These are phyloP conservation scores for Girardinichthys multiradiatus DNA, from an alignment of 2,113 vertebrate genomes.

Conservation along the genomic window DNA sequence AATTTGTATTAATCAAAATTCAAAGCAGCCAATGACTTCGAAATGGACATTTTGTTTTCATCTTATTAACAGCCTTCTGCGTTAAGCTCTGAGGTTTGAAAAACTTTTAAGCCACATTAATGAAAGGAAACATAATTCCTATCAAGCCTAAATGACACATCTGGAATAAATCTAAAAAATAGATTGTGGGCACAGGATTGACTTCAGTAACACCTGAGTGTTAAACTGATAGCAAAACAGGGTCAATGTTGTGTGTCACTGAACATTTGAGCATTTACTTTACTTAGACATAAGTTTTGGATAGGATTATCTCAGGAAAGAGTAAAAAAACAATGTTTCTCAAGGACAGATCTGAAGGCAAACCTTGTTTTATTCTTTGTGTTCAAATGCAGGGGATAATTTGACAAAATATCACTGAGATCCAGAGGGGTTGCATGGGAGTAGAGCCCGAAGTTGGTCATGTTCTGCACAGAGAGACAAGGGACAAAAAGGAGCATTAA, in stretches of 20 bases:
- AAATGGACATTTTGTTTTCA: neutral
- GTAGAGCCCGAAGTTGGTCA: slow-evolving; percentile 70
- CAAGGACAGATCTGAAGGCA: slow-evolving; percentile 18
- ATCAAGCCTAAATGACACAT: neutral
- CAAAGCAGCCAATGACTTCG: neutral
- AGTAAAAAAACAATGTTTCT: neutral
- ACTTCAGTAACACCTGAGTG: no score
- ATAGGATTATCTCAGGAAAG: neutral
- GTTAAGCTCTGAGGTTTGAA: neutral
- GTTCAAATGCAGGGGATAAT: slow-evolving; percentile 58
- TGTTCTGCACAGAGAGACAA: slow-evolving; percentile 65
- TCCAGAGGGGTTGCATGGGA: slow-evolving; percentile 65
- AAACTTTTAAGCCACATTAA: neutral
- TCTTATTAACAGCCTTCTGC: neutral
- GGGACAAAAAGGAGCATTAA: slow-evolving; percentile 38
- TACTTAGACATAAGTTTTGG: neutral
- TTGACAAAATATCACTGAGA: slow-evolving; percentile 65
- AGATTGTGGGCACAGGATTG: no score
- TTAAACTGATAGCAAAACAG: no score
- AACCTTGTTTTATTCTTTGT: slow-evolving; percentile 41
- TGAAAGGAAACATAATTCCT: no score
- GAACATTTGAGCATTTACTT: neutral
- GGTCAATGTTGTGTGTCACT: neutral
- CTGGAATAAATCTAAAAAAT: neutral
- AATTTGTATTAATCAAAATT: neutral